A percentile compares a stretch with the other conserved stretches of the same genome.
phyloP scores from a whole-genome alignment of 2,113 vertebrate genomes.

The Shinisaurus crocodilurus region DNA sequence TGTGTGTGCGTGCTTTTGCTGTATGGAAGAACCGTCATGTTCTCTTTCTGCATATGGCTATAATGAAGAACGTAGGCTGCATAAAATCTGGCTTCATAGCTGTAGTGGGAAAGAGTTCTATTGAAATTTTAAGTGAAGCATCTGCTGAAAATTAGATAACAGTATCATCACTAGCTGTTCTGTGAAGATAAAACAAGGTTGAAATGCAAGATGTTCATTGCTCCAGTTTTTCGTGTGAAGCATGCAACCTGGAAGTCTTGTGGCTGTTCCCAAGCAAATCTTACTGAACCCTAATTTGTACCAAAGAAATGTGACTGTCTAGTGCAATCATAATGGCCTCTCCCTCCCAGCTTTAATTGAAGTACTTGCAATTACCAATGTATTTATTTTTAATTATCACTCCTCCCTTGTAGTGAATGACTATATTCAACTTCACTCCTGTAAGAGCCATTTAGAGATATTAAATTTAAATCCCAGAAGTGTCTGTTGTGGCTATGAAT shows the following conservation, averaged over 20 bases:
- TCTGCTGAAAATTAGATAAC: constrained; percentile 31
- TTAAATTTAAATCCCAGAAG: constrained; percentile 51
- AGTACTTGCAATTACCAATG: constrained; percentile 56
- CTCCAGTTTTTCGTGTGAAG: not conserved
- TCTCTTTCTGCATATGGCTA: constrained; percentile 24
- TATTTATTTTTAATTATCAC: constrained; percentile 53
- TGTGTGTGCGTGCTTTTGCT: no score
- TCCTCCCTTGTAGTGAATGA: constrained; percentile 53
- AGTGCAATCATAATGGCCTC: constrained; percentile 49
- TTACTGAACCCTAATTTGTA: constrained; percentile 61
- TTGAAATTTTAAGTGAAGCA: constrained; percentile 31
- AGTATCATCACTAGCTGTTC: constrained; percentile 20
- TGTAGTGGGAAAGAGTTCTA: not conserved
- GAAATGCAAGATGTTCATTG: constrained; percentile 26
- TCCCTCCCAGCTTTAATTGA: constrained; percentile 64
- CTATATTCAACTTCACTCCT: constrained; percentile 53
- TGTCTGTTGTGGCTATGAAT: constrained; percentile 48
- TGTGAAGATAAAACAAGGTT: constrained; percentile 52
- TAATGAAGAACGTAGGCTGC: not conserved
- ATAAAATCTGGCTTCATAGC: constrained; percentile 1
- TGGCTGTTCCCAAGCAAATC: constrained; percentile 30
- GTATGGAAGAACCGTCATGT: not conserved
- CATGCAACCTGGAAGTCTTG: constrained; percentile 41
- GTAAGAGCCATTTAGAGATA: constrained; percentile 61
- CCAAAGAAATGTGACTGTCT: constrained; percentile 61